phyloP scores from a whole-genome alignment of 2,797 vertebrate species.

The Clamator glandarius region DNA sequence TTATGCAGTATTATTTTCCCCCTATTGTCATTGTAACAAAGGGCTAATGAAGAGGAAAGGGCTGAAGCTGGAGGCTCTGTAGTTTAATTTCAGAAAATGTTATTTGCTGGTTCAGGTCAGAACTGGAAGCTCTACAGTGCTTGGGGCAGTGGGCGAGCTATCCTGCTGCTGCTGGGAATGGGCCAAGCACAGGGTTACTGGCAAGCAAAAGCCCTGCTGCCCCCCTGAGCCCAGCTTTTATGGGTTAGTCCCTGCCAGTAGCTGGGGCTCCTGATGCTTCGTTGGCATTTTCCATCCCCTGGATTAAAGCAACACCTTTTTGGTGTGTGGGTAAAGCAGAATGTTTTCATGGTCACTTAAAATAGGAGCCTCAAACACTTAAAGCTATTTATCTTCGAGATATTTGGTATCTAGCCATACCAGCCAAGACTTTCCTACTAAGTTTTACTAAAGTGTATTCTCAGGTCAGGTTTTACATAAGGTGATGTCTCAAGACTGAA shows the following conservation, averaged over 20 bases:
- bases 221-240: rapidly evolving
- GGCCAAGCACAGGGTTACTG: rapidly evolving
- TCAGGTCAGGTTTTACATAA: neutral
- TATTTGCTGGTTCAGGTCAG: neutral
- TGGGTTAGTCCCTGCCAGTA: rapidly evolving
- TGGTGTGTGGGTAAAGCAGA: neutral
- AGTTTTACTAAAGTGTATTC: neutral
- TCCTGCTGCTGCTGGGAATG: neutral
- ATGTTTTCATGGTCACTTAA: neutral
- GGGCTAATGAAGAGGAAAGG: neutral
- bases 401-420: neutral
- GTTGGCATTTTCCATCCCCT: neutral
- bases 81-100: neutral
- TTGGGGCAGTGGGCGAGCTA: neutral
- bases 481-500: neutral
- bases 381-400: too few relatives aligned
- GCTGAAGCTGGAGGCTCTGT: neutral
- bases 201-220: too few relatives aligned
- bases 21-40: neutral
- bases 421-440: neutral
- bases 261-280: too few relatives aligned
- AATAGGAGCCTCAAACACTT: too few relatives aligned
- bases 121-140: rapidly evolving
- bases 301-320: neutral
- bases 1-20: neutral